phyloP scores from a whole-genome alignment of 1,140 invertebrate species.

The Drosophila kikkawai region DNA sequence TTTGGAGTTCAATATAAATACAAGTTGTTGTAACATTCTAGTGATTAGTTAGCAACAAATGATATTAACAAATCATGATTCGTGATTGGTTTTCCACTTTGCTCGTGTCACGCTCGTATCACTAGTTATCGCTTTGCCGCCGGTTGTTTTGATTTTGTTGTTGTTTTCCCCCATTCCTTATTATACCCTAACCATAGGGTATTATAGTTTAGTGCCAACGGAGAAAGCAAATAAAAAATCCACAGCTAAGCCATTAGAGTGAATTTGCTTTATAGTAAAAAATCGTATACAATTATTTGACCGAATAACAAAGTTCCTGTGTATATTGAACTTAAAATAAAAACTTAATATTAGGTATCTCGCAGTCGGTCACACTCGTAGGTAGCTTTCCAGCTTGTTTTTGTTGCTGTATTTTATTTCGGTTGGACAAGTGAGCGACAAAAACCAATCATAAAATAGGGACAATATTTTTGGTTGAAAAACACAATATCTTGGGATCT shows the following conservation, averaged over 20 bases:
- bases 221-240: too few species aligned
- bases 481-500: background rate
- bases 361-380: too few species aligned
- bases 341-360: too few species aligned
- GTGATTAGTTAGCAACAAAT: conserved; percentile 22
- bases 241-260: too few species aligned
- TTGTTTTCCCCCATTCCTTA: too few species aligned
- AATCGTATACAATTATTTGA: too few species aligned
- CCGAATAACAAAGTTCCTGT: too few species aligned
- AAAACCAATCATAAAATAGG: conserved; percentile 39
- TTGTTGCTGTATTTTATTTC: conserved; percentile 23
- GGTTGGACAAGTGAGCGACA: background rate
- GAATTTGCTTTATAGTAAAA: too few species aligned
- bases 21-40: background rate
- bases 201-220: too few species aligned
- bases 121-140: background rate
- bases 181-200: too few species aligned
- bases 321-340: too few species aligned
- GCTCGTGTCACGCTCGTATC: conserved; percentile 17
- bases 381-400: background rate
- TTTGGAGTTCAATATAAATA: too few species aligned
- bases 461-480: conserved; percentile 5
- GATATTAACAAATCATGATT: background rate
- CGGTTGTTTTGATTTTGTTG: conserved; percentile 31
- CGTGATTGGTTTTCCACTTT: background rate